phyloP scores from a whole-genome alignment of 2,113 vertebrate genomes.

The Microcebus ravelobensis region DNA sequence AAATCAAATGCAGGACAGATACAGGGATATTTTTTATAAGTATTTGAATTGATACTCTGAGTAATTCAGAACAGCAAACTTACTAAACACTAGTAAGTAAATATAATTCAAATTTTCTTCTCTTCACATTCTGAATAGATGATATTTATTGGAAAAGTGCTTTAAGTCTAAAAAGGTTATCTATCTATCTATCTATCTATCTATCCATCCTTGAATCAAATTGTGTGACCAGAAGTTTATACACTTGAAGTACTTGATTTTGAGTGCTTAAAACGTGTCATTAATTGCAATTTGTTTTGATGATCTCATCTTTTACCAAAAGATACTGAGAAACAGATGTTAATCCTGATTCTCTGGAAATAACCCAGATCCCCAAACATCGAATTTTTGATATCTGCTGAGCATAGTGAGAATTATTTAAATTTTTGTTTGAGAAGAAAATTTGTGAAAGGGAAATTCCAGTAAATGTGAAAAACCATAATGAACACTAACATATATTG shows the following conservation, averaged over 20 bases:
- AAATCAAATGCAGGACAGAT: not conserved
- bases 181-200: not conserved
- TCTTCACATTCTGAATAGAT: not conserved
- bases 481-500: not conserved
- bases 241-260: not conserved
- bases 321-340: not conserved
- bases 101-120: not conserved
- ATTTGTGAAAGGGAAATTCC: not conserved
- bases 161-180: not conserved
- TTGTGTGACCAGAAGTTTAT: not conserved
- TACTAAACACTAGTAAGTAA: not conserved
- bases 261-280: not conserved
- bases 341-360: not conserved
- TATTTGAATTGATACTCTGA: not conserved
- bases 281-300: not conserved
- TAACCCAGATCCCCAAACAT: not conserved
- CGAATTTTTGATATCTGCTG: not conserved
- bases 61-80: not conserved
- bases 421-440: not conserved
- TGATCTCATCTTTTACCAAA: not conserved
- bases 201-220: not conserved
- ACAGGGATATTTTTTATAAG: not conserved
- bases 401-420: not conserved
- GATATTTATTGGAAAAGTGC: not conserved
- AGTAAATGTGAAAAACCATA: not conserved